phyloP scores from a whole-genome alignment of 2,888 invertebrate genomes.

The Dynastes grantii region DNA sequence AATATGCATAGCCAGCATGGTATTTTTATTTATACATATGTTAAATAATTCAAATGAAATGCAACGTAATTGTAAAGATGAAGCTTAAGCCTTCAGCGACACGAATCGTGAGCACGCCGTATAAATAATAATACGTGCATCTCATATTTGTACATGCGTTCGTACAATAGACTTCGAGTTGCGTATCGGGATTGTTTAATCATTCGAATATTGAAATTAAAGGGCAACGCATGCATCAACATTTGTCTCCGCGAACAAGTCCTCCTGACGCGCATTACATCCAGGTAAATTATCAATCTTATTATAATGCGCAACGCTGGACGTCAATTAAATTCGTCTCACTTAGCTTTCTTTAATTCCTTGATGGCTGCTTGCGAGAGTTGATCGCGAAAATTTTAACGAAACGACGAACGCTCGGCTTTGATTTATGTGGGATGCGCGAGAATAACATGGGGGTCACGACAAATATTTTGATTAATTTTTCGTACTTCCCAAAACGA shows the following conservation, averaged over 20 bases:
- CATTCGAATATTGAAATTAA: conserved; percentile 45
- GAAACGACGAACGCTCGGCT: conserved; percentile 13
- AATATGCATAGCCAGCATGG: conserved; percentile 16
- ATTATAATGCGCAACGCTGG: conserved; percentile 30
- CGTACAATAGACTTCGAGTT: background rate
- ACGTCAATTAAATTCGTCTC: conserved; percentile 44
- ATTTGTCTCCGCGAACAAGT: conserved; percentile 45
- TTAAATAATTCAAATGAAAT: conserved; percentile 48
- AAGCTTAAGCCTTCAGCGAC: background rate
- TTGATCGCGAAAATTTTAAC: conserved; percentile 19
- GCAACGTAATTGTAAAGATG: conserved; percentile 36
- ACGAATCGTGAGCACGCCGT: conserved; percentile 18
- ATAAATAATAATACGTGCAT: background rate
- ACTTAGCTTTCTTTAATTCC: background rate
- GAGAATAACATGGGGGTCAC: conserved; percentile 24
- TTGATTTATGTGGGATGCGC: conserved; percentile 27
- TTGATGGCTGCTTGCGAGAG: background rate
- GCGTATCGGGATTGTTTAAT: too few relatives aligned
- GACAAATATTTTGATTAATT: conserved; percentile 38
- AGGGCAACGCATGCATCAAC: conserved; percentile 41
- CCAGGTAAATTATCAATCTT: conserved; percentile 46
- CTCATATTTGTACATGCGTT: conserved; percentile 7
- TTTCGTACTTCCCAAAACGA: conserved; percentile 12
- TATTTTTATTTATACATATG: conserved; percentile 21
- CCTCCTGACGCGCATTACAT: conserved; percentile 34